Conservation (phyloP, 2,113 vertebrate genomes). For the Nesoenas mayeri region DNA sequence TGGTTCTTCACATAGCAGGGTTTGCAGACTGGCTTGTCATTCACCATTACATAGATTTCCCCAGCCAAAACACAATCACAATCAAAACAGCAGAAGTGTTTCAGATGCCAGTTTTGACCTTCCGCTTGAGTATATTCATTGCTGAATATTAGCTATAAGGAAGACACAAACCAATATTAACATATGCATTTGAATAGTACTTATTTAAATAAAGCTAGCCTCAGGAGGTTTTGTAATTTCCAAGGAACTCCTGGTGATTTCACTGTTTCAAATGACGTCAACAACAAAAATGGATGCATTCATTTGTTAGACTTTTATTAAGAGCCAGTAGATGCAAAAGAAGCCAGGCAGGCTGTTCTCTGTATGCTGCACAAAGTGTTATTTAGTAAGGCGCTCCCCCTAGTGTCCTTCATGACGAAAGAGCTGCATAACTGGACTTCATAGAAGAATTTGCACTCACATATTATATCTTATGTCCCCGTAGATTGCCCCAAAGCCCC, state of each 20-base stretch:
- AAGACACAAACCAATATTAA: not conserved
- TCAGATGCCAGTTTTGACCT: constrained; percentile 96
- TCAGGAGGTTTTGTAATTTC: not conserved
- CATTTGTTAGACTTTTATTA: not conserved
- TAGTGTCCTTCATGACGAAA: not conserved
- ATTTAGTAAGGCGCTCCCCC: not conserved
- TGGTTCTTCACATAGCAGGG: constrained; percentile 94
- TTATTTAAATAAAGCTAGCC: not conserved
- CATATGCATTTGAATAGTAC: not conserved
- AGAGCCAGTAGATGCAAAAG: not conserved
- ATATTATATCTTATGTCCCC: too few species aligned
- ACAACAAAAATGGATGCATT: not conserved
- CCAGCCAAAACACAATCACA: constrained; percentile 94
- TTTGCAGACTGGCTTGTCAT: constrained; percentile 90
- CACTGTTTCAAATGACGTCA: not conserved
- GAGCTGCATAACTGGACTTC: accelerated
- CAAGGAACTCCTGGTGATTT: not conserved
- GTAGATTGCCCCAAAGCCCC: accelerated
- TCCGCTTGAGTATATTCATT: constrained; percentile 98
- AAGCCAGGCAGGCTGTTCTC: not conserved
- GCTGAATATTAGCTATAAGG: constrained; percentile 91
- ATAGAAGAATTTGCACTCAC: accelerated
- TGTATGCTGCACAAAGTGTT: not conserved
- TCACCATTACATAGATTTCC: constrained; percentile 93
- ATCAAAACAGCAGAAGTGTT: constrained; percentile 99